Evolutionary conservation across 1,140 invertebrate genomes (phyloP), one percentile per base, ranked within the genome.

Genomic region (Vanessa atalanta): DNA sequence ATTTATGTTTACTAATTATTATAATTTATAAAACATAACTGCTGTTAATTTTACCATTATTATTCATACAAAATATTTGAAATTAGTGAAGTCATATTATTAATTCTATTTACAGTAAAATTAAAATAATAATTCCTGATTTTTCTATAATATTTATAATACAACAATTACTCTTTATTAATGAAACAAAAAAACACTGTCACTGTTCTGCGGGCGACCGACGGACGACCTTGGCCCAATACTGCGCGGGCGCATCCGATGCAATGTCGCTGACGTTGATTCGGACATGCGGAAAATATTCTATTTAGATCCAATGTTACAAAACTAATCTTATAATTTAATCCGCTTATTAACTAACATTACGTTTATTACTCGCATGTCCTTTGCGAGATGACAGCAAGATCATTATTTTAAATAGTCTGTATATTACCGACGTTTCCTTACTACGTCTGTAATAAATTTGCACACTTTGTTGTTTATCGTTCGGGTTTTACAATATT

Each of bases 211-310:
- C n/a, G 57, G 47, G 20, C 71, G 60, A 72, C 72, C 74, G 47
- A 71, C 57, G 31, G 47, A 37, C 64, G 80, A 79, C 88, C 88
- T 89, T 89, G 88, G 81, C 86, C 86, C 79, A 84, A 83, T 84
- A 88, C 77, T 79, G 79, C 82, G 85, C 81, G 73, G 43, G 77
- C 82, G 80, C 85, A 87, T 77, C 71, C 16, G 53, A 75, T 79
- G 79, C 78, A 77, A 77, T 77, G 75, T 77, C 77, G 79, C 79
- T 81, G 80, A 79, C 78, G 80, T 79, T 65, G 23, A 60, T 60
- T 74, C 70, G 72, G 55, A 61, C 81, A 82, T 66, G 77, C 82
- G 80, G 78, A 83, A 82, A 81, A 78, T 76, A 67, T 76, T 82
- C 75, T 80, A 83, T 83, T 82, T 78, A 77, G 70, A 78, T 79